Conservation (phyloP, 2,888 invertebrate species). For the Melanostoma mellinum region DNA sequence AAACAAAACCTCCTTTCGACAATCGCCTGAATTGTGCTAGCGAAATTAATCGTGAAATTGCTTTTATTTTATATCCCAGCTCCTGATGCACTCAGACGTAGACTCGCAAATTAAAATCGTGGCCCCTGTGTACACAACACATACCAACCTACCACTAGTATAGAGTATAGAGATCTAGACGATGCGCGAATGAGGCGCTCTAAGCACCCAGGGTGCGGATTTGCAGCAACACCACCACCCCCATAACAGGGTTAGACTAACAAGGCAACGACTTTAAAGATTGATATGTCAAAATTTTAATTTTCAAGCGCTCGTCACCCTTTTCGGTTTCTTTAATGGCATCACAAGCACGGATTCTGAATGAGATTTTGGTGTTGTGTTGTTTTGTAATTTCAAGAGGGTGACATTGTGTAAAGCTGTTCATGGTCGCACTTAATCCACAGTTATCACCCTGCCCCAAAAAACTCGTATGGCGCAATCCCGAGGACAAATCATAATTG, state of each 20-base stretch:
- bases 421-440: conserved; percentile 57
- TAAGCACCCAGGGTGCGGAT: conserved; percentile 33
- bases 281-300: conserved; percentile 69
- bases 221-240: no score
- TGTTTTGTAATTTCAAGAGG: conserved; percentile 34
- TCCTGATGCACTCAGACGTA: conserved; percentile 68
- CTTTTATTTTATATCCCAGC: conserved; percentile 61
- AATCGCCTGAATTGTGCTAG: conserved; percentile 64
- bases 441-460: conserved; percentile 40
- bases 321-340: conserved; percentile 6
- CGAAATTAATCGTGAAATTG: conserved; percentile 73
- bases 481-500: conserved; percentile 64
- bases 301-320: conserved; percentile 36
- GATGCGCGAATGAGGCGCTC: background rate
- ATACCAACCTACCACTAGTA: no score
- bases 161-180: no score
- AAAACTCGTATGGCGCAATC: conserved; percentile 6
- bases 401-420: conserved; percentile 54
- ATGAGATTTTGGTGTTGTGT: conserved; percentile 26
- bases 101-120: conserved; percentile 68
- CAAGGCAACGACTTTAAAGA: conserved; percentile 61
- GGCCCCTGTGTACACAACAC: background rate
- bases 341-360: background rate
- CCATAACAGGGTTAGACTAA: conserved; percentile 38
- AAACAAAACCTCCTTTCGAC: conserved; percentile 64